These are phyloP conservation scores for Scolanthus callimorphus DNA, from an alignment of 92 coral and sea anemone species.

Conservation along the genomic window DNA sequence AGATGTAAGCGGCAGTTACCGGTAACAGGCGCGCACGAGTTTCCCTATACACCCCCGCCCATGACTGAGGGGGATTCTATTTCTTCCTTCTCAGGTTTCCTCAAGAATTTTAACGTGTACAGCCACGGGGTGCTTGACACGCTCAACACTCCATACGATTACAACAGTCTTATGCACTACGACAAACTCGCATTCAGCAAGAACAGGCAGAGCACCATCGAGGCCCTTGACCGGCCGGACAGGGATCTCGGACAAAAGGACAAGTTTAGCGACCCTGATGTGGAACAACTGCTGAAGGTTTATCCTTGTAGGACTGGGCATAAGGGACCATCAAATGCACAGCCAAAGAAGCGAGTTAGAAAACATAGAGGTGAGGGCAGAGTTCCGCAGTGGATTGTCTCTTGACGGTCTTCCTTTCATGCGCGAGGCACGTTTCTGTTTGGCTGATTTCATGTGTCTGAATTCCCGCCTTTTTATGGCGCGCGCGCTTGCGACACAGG, in stretches of 20 bases:
- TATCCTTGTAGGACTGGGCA: conserved; percentile 68
- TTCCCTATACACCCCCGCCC: too few species aligned
- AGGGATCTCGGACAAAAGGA: conserved; percentile 73
- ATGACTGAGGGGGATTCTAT: too few species aligned
- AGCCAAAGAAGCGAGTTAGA: too few species aligned
- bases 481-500: too few species aligned
- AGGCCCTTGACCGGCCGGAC: conserved; percentile 51
- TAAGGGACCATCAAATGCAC: conserved; percentile 33
- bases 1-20: too few species aligned
- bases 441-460: too few species aligned
- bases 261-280: conserved; percentile 66
- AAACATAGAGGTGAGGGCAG: too few species aligned
- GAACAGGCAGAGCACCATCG: conserved; percentile 75
- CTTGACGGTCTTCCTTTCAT: too few species aligned
- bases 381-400: too few species aligned
- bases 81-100: conserved; percentile 33
- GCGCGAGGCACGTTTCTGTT: too few species aligned
- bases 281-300: conserved; percentile 60
- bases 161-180: conserved; percentile 81
- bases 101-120: conserved; percentile 70
- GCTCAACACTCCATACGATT: conserved; percentile 65
- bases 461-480: too few species aligned
- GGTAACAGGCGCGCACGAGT: too few species aligned
- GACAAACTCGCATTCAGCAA: conserved; percentile 77
- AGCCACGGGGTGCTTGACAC: conserved; percentile 74